These are phyloP conservation scores for Drosophila borealis DNA, from an alignment of 2,888 invertebrate species.

Conservation along the genomic window DNA sequence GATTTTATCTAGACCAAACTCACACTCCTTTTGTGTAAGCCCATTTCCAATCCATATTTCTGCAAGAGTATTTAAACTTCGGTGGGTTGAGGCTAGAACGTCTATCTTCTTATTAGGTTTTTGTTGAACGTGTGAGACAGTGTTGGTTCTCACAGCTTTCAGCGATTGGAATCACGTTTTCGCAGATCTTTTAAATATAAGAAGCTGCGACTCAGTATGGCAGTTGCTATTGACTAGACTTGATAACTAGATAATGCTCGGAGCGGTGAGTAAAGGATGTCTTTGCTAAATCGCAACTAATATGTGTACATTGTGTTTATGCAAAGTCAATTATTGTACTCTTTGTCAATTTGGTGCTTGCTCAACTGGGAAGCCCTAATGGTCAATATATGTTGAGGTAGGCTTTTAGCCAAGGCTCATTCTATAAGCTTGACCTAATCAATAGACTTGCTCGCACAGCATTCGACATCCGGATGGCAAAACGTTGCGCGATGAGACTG, in stretches of 20 bases:
- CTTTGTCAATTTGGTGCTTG: slow-evolving; percentile 17
- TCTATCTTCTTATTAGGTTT: too few species aligned
- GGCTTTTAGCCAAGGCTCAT: not conserved
- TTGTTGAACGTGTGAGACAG: too few species aligned
- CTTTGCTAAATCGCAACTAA: not conserved
- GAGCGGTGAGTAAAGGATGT: slow-evolving; percentile 41
- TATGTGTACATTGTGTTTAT: not conserved
- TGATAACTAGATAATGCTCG: slow-evolving; percentile 21
- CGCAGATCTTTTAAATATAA: slow-evolving; percentile 36
- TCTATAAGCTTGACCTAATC: not conserved
- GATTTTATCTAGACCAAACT: too few species aligned
- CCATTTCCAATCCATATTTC: too few species aligned
- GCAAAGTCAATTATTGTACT: slow-evolving; percentile 34
- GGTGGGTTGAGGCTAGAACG: too few species aligned
- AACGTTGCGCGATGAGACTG: slow-evolving; percentile 51
- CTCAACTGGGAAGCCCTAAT: slow-evolving; percentile 35
- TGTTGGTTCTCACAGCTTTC: too few species aligned
- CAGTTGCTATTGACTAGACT: slow-evolving; percentile 33
- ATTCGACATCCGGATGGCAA: slow-evolving; percentile 41
- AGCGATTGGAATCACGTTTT: slow-evolving; percentile 38
- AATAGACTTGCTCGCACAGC: slow-evolving; percentile 16
- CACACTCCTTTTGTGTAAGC: too few species aligned
- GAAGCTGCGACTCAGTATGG: slow-evolving; percentile 8
- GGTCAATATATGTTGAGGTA: slow-evolving; percentile 58
- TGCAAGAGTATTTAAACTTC: too few species aligned